phyloP scores from a whole-genome alignment of 2,797 vertebrate species.

The Leptoclinus maculatus region DNA sequence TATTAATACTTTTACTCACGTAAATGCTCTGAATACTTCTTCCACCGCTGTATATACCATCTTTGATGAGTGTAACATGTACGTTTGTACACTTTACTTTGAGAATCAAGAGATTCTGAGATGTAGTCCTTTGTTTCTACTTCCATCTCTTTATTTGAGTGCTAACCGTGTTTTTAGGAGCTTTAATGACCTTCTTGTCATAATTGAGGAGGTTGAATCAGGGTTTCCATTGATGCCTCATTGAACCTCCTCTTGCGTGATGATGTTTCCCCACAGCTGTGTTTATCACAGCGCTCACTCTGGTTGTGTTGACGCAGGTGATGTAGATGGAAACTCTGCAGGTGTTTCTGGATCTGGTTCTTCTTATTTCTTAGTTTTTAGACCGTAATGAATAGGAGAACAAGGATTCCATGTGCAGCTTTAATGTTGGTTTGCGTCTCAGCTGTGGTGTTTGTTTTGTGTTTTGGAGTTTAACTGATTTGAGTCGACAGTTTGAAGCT shows the following conservation, averaged over 20 bases:
- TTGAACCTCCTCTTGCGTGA: neutral
- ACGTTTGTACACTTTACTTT: no score
- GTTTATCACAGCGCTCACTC: neutral
- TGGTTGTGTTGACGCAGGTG: neutral
- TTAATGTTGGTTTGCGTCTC: neutral
- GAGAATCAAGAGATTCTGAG: neutral
- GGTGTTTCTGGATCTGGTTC: neutral
- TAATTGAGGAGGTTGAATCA: neutral
- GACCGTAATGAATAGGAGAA: neutral
- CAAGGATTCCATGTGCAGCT: neutral
- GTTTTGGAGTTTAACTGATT: neutral
- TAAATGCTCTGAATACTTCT: neutral
- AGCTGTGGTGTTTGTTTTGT: neutral
- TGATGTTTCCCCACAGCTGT: neutral
- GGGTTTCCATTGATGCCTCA: constrained; percentile 6
- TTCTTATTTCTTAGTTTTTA: no score
- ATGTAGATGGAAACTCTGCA: neutral
- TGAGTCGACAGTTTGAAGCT: neutral
- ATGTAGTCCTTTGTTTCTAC: neutral
- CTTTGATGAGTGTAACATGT: neutral
- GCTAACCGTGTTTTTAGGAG: neutral
- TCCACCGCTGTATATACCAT: neutral
- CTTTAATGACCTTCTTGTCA: neutral
- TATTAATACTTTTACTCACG: neutral
- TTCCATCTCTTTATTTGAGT: neutral